Conservation (phyloP, 2,797 vertebrate species). For the Etheostoma perlongum region DNA sequence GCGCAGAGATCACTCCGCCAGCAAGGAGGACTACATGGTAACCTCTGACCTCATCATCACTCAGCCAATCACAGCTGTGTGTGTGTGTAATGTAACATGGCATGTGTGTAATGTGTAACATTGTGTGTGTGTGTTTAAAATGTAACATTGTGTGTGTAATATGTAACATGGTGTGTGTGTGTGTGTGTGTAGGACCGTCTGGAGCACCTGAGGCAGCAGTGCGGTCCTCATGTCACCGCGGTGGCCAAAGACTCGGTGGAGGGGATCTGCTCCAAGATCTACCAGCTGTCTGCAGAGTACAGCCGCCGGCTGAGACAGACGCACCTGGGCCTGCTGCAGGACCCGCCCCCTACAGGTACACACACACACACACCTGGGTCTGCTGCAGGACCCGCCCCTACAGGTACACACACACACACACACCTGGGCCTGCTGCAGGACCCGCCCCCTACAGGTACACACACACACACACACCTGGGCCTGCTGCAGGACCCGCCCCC, state of each 20-base stretch:
- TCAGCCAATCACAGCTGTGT: too few relatives aligned
- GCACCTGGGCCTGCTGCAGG: slow-evolving; percentile 92
- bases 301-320: slow-evolving; percentile 93
- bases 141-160: background rate
- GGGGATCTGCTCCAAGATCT: slow-evolving; percentile 98
- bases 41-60: slow-evolving; percentile 1
- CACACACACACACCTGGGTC: slow-evolving; percentile 85
- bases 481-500: slow-evolving; percentile 93
- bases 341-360: slow-evolving; percentile 89
- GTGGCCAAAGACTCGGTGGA: slow-evolving; percentile 98
- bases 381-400: too few relatives aligned
- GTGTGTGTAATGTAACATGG: background rate
- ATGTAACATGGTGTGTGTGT: background rate
- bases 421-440: slow-evolving; percentile 41
- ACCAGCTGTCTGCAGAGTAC: slow-evolving; percentile 95
- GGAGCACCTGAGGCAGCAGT: slow-evolving; percentile 95
- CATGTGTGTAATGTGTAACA: background rate
- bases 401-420: slow-evolving; percentile 79
- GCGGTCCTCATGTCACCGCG: slow-evolving; percentile 93
- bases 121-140: slow-evolving; percentile 9
- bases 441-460: background rate
- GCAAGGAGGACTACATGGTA: slow-evolving; percentile 93
- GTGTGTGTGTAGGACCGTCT: slow-evolving; percentile 90
- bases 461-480: slow-evolving; percentile 88
- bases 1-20: slow-evolving; percentile 95